Evolutionary conservation across 2,797 vertebrate species (phyloP).

Genomic region (Rhinophrynus dorsalis): DNA sequence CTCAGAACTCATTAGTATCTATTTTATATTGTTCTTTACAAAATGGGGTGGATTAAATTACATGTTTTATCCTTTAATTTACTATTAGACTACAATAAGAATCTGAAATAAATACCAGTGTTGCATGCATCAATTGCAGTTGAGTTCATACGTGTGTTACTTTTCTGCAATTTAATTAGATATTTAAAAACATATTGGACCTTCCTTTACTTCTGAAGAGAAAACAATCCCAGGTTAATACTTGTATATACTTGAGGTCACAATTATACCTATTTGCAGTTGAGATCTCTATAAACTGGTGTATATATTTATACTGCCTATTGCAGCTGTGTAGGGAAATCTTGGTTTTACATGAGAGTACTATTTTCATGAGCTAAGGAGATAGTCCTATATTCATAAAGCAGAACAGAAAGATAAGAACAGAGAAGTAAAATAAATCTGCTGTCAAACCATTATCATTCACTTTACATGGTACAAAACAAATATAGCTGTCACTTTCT

Average conservation of each 20-base stretch:
- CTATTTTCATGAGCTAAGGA: constrained; percentile 52
- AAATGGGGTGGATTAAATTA: too few relatives aligned
- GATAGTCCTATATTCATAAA: constrained; percentile 52
- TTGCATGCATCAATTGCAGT: too few relatives aligned
- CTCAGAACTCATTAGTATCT: constrained; percentile 17
- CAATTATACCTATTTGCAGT: too few relatives aligned
- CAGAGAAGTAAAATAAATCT: constrained; percentile 64
- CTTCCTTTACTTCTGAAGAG: neutral
- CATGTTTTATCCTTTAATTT: too few relatives aligned
- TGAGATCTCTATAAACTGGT: too few relatives aligned
- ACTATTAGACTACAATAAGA: too few relatives aligned
- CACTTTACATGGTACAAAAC: constrained; percentile 60
- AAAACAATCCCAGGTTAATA: constrained; percentile 27
- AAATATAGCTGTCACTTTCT: constrained; percentile 64
- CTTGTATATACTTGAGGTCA: constrained; percentile 18
- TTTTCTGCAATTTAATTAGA: constrained; percentile 27
- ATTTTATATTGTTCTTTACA: constrained; percentile 24
- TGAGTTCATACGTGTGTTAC: too few relatives aligned
- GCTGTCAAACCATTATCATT: constrained; percentile 59
- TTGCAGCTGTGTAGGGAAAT: constrained; percentile 29
- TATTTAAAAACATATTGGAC: constrained; percentile 27
- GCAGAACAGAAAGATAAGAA: constrained; percentile 55
- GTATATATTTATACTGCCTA: constrained; percentile 30
- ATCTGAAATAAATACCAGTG: too few relatives aligned
- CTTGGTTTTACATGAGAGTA: constrained; percentile 47